These are phyloP conservation scores for Spinus olivaceus DNA, from an alignment of 2,797 vertebrate species.

Conservation along the genomic window DNA sequence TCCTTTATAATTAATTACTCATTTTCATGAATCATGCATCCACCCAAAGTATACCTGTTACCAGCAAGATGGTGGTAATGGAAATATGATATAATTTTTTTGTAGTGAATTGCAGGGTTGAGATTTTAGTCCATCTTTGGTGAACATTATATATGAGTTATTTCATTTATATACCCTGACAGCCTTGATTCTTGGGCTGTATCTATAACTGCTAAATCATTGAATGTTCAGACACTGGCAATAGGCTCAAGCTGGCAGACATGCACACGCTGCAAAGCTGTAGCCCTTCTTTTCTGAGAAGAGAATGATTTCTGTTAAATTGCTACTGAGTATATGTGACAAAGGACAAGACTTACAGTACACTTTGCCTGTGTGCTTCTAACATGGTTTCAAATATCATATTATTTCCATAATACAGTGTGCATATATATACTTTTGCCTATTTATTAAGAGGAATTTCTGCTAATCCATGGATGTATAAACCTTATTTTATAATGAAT, in stretches of 20 bases:
- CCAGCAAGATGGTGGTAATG: neutral
- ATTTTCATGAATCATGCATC: constrained; percentile 60
- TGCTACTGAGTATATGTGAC: neutral
- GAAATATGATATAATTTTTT: constrained; percentile 3
- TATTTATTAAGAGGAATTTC: neutral
- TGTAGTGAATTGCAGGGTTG: neutral
- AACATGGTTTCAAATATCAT: neutral
- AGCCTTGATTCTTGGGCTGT: neutral
- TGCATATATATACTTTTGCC: neutral
- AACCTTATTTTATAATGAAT: neutral
- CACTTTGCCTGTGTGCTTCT: neutral
- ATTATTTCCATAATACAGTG: neutral
- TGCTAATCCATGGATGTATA: neutral
- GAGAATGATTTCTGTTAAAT: neutral
- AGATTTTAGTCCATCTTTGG: neutral
- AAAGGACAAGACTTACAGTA: neutral
- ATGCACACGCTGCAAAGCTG: neutral
- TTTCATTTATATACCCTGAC: neutral
- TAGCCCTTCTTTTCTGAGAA: neutral
- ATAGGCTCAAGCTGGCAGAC: neutral
- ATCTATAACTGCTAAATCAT: neutral
- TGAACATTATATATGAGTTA: neutral
- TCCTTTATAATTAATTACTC: constrained; percentile 60
- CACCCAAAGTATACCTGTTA: neutral
- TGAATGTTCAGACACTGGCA: neutral